A percentile compares a stretch with the other conserved stretches of the same genome.
These are phyloP conservation scores for Sakesphorus luctuosus DNA, from an alignment of 2,113 vertebrate genomes.

Conservation along the genomic window DNA sequence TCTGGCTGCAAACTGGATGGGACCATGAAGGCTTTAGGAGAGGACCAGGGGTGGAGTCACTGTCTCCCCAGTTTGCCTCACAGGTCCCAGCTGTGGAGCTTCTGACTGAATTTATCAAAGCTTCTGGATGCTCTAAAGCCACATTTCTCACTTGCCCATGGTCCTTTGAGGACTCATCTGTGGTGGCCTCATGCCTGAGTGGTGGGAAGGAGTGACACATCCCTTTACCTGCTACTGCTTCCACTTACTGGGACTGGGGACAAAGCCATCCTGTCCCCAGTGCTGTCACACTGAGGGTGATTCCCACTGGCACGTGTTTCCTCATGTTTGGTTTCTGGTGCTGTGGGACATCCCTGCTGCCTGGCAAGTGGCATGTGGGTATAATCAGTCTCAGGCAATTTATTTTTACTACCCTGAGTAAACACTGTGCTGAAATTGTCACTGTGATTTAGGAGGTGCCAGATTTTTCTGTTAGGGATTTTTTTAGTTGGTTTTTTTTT, in stretches of 20 bases:
- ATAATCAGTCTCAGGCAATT: conserved; percentile 52
- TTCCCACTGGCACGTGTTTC: neutral
- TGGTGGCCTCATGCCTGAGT: neutral
- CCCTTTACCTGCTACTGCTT: neutral
- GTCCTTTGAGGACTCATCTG: neutral
- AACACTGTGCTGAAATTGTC: conserved; percentile 24
- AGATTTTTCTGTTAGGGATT: neutral
- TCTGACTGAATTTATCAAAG: neutral
- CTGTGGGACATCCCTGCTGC: neutral
- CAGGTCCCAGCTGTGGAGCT: neutral
- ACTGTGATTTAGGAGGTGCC: neutral
- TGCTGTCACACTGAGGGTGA: neutral
- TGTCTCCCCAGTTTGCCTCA: neutral
- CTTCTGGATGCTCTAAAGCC: neutral
- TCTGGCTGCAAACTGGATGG: neutral
- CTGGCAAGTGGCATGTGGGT: neutral
- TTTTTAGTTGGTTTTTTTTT: neutral
- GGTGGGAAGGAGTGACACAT: no score
- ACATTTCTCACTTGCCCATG: accelerated
- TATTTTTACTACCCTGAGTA: conserved; percentile 6
- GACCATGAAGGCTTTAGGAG: neutral
- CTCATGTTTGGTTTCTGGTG: neutral
- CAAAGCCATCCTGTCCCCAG: neutral
- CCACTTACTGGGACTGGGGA: neutral
- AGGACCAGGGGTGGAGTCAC: neutral